Conservation (phyloP, 2,888 invertebrate species). For the Lissocephala sabroskyi region DNA sequence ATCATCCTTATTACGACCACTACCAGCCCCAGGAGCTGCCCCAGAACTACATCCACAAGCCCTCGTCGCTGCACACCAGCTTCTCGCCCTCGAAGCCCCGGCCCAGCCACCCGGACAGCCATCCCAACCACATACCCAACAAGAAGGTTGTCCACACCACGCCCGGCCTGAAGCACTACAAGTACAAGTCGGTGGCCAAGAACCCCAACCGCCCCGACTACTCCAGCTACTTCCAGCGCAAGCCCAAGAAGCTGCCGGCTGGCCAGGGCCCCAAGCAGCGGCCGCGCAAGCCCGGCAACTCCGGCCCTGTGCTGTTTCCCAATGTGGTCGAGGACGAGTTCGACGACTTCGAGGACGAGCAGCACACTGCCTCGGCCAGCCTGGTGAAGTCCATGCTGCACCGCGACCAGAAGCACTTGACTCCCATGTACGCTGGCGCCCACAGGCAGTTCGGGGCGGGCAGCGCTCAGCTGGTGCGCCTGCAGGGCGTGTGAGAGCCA, state of each 20-base stretch:
- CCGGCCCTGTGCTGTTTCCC: constrained; percentile 50
- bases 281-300: constrained; percentile 18
- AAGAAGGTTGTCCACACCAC: constrained; percentile 71
- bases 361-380: constrained; percentile 64
- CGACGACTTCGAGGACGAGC: constrained; percentile 46
- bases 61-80: constrained; percentile 42
- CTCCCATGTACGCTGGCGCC: constrained; percentile 66
- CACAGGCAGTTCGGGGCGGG: constrained; percentile 28
- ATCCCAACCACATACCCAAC: constrained; percentile 55
- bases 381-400: constrained; percentile 69
- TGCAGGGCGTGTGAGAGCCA: constrained; percentile 10
- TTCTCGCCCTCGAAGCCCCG: constrained; percentile 52
- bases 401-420: constrained; percentile 66
- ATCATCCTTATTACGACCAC: constrained; percentile 48
- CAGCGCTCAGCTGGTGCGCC: constrained; percentile 31
- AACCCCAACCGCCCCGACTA: constrained; percentile 56
- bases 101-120: constrained; percentile 52
- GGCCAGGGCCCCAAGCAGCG: constrained; percentile 15
- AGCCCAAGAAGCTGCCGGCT: constrained; percentile 53
- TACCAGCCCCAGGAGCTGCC: constrained; percentile 42
- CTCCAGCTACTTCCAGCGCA: constrained; percentile 65
- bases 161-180: constrained; percentile 74
- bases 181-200: constrained; percentile 45
- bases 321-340: constrained; percentile 38
- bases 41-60: constrained; percentile 43